Evolutionary conservation across 2,113 vertebrate genomes (phyloP), one percentile per base, ranked within the genome.

Genomic region (Amazona vittata): DNA sequence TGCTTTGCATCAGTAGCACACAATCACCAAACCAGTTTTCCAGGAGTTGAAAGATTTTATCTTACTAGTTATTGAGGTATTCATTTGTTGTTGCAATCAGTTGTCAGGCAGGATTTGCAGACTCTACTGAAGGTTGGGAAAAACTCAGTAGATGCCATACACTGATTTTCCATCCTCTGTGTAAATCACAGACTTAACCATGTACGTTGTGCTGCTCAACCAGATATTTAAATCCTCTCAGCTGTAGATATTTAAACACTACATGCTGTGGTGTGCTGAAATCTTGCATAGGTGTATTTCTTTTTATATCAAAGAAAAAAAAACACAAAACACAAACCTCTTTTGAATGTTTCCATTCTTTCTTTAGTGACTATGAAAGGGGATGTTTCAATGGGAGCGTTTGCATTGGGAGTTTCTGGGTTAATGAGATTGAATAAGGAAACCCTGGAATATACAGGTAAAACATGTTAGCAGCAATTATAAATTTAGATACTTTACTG

Each of bases 181-280:
- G 44, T 43, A 52, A 59, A 35, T 35, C 39, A 13, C 20, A 53
- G 22, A 6, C 21, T 8, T 65, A 52, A 55, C 63, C 35, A 1
- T 19, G 10, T 25, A 37, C 33, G 9, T 49, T 47, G 18, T 86
- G 69, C 47, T 71, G 24, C 28, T 21, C 65, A 64, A 43, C 20
- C 57, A 41, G 39, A 69, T 77, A 63, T 82, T 84, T 78, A 68
- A 89, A 82, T 78, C 39, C 39, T 74, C 37, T 55, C 21, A 64
- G 50, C 52, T 39, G 3, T 46, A 81, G 37, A 39, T 33, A 7
- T 44, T 85, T 82, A 82, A 75, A 68, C 20, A 18, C 31, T 41
- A 1, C 29, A 5, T 43, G 22, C 26, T 57, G 18, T 1, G 22
- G 16, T 0, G 0, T 65, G 50, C 28, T 65, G 25, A 71, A 52